phyloP scores from a whole-genome alignment of 1,140 invertebrate genomes.

The Aethina tumida region DNA sequence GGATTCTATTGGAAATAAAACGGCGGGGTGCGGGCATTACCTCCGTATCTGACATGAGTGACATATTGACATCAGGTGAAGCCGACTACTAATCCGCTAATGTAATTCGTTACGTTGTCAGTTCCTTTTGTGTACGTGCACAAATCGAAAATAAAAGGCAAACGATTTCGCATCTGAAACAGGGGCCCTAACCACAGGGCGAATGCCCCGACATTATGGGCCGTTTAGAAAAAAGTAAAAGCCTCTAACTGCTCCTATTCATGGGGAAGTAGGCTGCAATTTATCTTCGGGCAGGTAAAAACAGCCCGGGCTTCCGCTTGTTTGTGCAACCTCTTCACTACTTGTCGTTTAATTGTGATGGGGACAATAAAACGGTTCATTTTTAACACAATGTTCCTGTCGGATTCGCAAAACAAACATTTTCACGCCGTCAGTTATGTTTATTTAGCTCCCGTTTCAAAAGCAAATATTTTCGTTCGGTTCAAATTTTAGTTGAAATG shows the following conservation, averaged over 20 bases:
- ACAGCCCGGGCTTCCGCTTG: conserved; percentile 4
- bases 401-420: no score
- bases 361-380: no score
- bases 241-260: conserved; percentile 19
- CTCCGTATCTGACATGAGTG: no score
- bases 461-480: no score
- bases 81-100: conserved; percentile 28
- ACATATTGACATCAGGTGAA: conserved; percentile 23
- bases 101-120: conserved; percentile 29
- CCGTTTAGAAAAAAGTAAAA: no score
- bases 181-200: conserved; percentile 14
- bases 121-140: conserved; percentile 20
- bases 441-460: no score
- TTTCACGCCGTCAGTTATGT: no score
- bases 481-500: no score
- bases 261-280: conserved; percentile 8
- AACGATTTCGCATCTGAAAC: conserved; percentile 19
- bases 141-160: conserved; percentile 26
- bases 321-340: conserved; percentile 13
- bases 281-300: conserved; percentile 19
- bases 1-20: no score
- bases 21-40: no score
- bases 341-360: conserved; percentile 4
- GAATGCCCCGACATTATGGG: conserved; percentile 1
- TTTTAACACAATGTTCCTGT: no score